Base-by-base conservation (phyloP, 1,140 invertebrate species). In the Drosophila subpulchrella region DNA sequence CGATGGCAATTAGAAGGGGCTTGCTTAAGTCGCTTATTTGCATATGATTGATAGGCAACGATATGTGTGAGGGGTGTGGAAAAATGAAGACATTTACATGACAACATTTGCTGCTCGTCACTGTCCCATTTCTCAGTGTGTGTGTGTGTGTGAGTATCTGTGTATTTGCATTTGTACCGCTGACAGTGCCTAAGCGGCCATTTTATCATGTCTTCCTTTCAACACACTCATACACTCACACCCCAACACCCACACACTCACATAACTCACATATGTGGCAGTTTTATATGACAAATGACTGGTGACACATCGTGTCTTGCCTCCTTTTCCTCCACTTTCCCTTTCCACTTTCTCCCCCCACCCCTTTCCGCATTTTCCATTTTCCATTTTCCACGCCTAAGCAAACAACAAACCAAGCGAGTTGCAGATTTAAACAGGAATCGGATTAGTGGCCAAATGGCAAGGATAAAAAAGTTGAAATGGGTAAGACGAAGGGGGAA, bases 141-240 rank as follows among this genome's bases (percentile, higher is more conserved):
- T 30, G 20, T 27, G n/a, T 56, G 53, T 68, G 39, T 39, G 34
- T 38, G 48, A 55, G 73, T 54, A 44, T 58, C n/a, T 76, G 32
- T 68, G 47, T 77, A 59, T 68, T 39, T 68, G 55, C 55, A 48
- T 71, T 71, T 51, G 66, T 50, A 67, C 46, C 68, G 76, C 58
- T 84, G 77, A 84, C 78, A 81, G 78, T 54, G 81, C 77, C 82
- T 86, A 86, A 83, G 82, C 82, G 79, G 79, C 66, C 79, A 86
- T 86, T 86, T 88, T 82, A 88, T 86, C 82, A 88, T 79, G 83
- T 88, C 82, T 83, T 73, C 79, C 81, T 82, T 88, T 65, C 70
- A 79, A 48, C 67, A 50, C 46, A 66, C 55, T 47, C 46, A 32
- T 58, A 17, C 20, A 20, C 20, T 2, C 20, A 20, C 20, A 20